phyloP scores from a whole-genome alignment of 2,113 vertebrate species.

The Vidua macroura region DNA sequence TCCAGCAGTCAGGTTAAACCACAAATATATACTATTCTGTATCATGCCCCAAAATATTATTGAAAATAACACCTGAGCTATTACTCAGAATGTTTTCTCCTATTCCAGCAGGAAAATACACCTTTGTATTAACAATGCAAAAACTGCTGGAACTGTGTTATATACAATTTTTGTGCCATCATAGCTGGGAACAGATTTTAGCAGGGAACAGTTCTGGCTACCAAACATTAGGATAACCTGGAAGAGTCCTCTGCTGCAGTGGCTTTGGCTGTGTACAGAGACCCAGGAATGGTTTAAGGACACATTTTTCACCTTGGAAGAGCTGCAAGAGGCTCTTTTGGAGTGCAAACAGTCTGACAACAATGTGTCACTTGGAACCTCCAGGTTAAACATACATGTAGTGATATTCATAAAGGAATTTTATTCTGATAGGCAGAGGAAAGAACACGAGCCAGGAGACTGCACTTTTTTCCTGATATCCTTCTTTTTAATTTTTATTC shows the following conservation, averaged over 20 bases:
- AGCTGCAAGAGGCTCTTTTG: background rate
- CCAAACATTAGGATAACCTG: background rate
- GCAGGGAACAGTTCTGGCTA: background rate
- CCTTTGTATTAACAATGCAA: background rate
- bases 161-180: background rate
- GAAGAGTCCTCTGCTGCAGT: background rate
- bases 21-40: background rate
- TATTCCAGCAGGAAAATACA: background rate
- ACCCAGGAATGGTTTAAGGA: background rate
- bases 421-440: background rate
- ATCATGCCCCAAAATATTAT: background rate
- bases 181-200: background rate
- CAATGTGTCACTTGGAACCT: background rate
- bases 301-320: background rate
- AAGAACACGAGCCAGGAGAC: background rate
- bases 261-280: background rate
- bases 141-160: background rate
- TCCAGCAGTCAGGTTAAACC: background rate
- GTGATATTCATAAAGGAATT: background rate
- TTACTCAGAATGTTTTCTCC: background rate
- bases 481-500: background rate
- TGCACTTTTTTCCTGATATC: background rate
- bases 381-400: rapidly evolving
- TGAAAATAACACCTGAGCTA: background rate
- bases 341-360: background rate